Evolutionary conservation across 1,140 invertebrate species (phyloP).

Genomic region (Drosophila parabipectinata): DNA sequence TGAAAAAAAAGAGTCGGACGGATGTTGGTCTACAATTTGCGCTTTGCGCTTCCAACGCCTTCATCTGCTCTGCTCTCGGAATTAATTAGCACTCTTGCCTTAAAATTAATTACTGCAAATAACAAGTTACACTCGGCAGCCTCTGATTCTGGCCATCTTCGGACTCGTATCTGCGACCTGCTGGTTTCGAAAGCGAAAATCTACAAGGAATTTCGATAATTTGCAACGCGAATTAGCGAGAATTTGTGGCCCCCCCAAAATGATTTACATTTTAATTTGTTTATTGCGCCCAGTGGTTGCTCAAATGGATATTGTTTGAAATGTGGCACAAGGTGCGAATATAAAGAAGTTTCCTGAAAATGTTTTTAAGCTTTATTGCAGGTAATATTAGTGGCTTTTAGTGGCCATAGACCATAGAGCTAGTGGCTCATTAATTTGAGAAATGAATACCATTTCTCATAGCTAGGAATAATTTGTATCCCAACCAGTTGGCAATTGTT

Average conservation of each 20-base stretch:
- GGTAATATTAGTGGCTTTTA: neutral
- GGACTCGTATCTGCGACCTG: neutral
- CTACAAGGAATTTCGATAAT: slow-evolving; percentile 55
- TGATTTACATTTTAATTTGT: slow-evolving; percentile 69
- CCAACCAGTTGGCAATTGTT: slow-evolving; percentile 31
- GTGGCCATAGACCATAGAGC: neutral
- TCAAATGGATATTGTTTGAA: slow-evolving; percentile 24
- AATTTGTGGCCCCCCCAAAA: slow-evolving; percentile 30
- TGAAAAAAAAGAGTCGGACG: slow-evolving; percentile 18
- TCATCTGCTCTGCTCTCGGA: slow-evolving; percentile 45
- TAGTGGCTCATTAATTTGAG: neutral
- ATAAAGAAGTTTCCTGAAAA: slow-evolving; percentile 4
- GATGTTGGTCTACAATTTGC: slow-evolving; percentile 55
- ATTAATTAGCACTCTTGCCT: slow-evolving; percentile 78
- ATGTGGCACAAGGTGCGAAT: slow-evolving; percentile 48
- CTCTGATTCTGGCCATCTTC: slow-evolving; percentile 30
- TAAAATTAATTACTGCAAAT: slow-evolving; percentile 78
- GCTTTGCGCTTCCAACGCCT: slow-evolving; percentile 39
- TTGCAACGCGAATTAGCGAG: slow-evolving; percentile 23
- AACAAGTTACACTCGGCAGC: slow-evolving; percentile 73
- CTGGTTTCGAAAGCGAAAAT: slow-evolving; percentile 69
- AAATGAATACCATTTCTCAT: slow-evolving; percentile 21
- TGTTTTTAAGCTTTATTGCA: neutral
- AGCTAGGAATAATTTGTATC: slow-evolving; percentile 5
- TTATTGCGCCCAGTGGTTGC: slow-evolving; percentile 40